Conservation (phyloP, 2,797 vertebrate species). For the Podarcis siculus region DNA sequence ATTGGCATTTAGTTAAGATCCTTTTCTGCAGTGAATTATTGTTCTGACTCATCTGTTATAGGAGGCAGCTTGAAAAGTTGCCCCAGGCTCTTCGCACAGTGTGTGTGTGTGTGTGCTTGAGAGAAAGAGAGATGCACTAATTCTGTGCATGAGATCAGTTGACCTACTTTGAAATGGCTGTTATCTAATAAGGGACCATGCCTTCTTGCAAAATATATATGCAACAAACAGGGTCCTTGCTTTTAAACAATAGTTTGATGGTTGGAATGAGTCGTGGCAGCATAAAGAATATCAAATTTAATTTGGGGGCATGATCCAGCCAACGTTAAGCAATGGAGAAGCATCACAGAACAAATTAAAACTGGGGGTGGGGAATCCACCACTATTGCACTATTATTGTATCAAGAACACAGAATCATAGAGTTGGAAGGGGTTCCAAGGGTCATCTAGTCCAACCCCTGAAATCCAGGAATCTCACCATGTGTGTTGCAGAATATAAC, state of each 20-base stretch:
- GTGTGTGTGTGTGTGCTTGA: too few species aligned
- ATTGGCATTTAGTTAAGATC: constrained; percentile 5
- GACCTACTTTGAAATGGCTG: constrained; percentile 47
- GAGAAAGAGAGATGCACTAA: not conserved
- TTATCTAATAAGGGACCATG: not conserved
- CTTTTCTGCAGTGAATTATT: constrained; percentile 15
- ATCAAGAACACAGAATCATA: too few species aligned
- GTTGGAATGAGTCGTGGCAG: not conserved
- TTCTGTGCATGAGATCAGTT: constrained; percentile 15
- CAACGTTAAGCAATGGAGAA: not conserved
- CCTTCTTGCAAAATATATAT: not conserved
- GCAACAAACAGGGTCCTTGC: not conserved
- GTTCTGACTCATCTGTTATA: constrained; percentile 45
- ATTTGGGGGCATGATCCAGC: not conserved
- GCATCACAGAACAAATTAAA: too few species aligned
- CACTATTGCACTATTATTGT: too few species aligned
- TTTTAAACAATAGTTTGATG: not conserved
- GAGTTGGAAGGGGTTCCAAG: too few species aligned
- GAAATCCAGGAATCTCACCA: too few species aligned
- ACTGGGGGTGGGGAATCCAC: too few species aligned
- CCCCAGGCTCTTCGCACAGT: constrained; percentile 43
- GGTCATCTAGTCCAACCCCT: too few species aligned
- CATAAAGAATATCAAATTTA: not conserved
- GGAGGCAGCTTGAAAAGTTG: constrained; percentile 28
- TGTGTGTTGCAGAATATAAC: too few species aligned